Base-by-base conservation (phyloP, 2,888 invertebrate genomes). In the Anorthoa munda region DNA sequence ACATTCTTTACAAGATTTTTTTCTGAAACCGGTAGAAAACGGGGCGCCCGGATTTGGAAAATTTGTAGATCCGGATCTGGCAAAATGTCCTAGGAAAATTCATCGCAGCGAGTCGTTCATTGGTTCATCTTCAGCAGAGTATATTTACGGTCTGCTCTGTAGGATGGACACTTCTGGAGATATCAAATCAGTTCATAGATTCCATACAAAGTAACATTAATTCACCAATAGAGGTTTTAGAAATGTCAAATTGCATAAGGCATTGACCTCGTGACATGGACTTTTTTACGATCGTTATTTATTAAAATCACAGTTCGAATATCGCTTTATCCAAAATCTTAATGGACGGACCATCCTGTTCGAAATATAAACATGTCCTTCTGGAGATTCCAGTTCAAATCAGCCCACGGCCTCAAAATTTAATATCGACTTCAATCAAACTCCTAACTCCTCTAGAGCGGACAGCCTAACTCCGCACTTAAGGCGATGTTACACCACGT, bases 401-500 rank as follows among this genome's bases (percentile, higher is more conserved):
- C 48, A 17, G n/a, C 48, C 2, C 48, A 73, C 0, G 39, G 50
- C 2, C 11, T 17, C 11, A 77, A 78, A 26, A 50, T 55, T 5
- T 55, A 5, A 39, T 9, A 53, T 55, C 21, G 48, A 66, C 50
- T 59, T 39, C 2, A 64, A 60, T 67, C 39, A 59, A 78, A 72
- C 74, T 56, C 23, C 18, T n/a, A 18, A 12, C 13, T 39, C 26
- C 18, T 75, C 71, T 69, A 65, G 66, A 72, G 65, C 67, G 58
- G 59, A 58, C 51, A 51, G 65, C 63, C 72, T 70, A 82, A 63
- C 61, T 58, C 55, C 64, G 56, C 81, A 70, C 63, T 78, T 79
- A 85, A 86, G 82, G 89, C 78, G 70, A 74, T 84, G 83, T 83
- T 83, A 81, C 84, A 85, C 91, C 93, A 93, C 92, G 93, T 93